These are phyloP conservation scores for Campoletis sonorensis DNA, from an alignment of 1,140 invertebrate species.

Conservation along the genomic window DNA sequence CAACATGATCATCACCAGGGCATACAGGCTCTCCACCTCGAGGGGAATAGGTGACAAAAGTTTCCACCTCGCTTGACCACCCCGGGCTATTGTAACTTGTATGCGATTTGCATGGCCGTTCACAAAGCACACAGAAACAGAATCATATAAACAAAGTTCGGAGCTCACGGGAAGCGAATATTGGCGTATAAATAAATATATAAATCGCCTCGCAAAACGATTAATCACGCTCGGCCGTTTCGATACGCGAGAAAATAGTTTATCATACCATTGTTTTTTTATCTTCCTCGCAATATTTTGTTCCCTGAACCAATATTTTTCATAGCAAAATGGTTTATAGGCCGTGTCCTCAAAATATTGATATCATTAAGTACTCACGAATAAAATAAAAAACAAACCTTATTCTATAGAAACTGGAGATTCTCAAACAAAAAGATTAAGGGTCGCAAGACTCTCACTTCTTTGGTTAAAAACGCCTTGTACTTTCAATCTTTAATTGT, in stretches of 20 bases:
- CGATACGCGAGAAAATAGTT: constrained; percentile 18
- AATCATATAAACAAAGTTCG: neutral
- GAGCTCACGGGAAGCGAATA: neutral
- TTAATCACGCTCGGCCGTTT: neutral
- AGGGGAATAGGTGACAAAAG: constrained; percentile 37
- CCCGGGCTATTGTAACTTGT: constrained; percentile 40
- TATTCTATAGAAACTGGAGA: too few relatives aligned
- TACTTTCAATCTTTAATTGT: too few relatives aligned
- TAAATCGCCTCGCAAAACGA: neutral
- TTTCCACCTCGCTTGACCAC: constrained; percentile 41
- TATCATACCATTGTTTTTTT: too few relatives aligned
- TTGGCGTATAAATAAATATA: constrained; percentile 28
- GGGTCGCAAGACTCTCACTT: too few relatives aligned
- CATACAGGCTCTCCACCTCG: neutral
- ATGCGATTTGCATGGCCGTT: constrained; percentile 23
- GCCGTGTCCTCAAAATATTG: too few relatives aligned
- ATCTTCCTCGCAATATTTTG: too few relatives aligned
- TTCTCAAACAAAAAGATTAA: too few relatives aligned
- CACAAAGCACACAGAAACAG: constrained; percentile 13
- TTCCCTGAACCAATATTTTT: too few relatives aligned
- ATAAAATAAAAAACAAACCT: too few relatives aligned
- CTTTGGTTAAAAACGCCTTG: too few relatives aligned
- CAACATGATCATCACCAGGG: neutral
- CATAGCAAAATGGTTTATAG: too few relatives aligned
- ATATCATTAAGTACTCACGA: too few relatives aligned